Conservation (phyloP, 2,888 invertebrate species). For the Hypercompe scribonia region DNA sequence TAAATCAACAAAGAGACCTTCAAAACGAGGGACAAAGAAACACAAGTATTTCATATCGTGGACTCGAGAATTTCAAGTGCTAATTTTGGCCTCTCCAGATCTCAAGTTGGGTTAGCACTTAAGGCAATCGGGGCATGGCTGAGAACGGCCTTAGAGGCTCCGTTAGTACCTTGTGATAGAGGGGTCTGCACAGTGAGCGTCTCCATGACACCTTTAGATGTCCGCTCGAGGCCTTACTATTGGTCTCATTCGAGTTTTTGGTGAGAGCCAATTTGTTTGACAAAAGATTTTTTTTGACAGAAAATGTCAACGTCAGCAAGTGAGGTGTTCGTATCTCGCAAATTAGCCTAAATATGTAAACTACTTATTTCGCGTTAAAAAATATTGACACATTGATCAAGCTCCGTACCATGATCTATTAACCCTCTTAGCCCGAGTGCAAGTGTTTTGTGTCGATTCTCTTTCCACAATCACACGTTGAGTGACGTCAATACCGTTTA, state of each 20-base stretch:
- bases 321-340: too few relatives aligned
- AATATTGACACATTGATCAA: too few relatives aligned
- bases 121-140: constrained; percentile 66
- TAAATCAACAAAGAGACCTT: constrained; percentile 24
- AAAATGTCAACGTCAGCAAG: not conserved
- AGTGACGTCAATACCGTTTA: too few relatives aligned
- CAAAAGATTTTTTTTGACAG: not conserved
- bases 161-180: constrained; percentile 64
- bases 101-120: constrained; percentile 70
- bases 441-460: too few relatives aligned
- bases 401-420: too few relatives aligned
- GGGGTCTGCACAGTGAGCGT: constrained; percentile 61
- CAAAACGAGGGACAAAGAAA: constrained; percentile 38
- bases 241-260: constrained; percentile 11
- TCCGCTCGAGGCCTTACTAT: constrained; percentile 64
- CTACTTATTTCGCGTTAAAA: too few relatives aligned
- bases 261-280: not conserved
- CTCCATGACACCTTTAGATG: constrained; percentile 81
- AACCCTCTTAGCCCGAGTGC: too few relatives aligned
- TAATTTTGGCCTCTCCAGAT: constrained; percentile 69
- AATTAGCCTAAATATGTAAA: not conserved
- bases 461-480: too few relatives aligned
- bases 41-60: constrained; percentile 47
- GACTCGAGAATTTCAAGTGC: constrained; percentile 65
- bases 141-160: constrained; percentile 50